Percentiles rank a stretch among this genome's conserved stretches.
Conservation (phyloP, 2,113 vertebrate genomes). For the Myodes glareolus region DNA sequence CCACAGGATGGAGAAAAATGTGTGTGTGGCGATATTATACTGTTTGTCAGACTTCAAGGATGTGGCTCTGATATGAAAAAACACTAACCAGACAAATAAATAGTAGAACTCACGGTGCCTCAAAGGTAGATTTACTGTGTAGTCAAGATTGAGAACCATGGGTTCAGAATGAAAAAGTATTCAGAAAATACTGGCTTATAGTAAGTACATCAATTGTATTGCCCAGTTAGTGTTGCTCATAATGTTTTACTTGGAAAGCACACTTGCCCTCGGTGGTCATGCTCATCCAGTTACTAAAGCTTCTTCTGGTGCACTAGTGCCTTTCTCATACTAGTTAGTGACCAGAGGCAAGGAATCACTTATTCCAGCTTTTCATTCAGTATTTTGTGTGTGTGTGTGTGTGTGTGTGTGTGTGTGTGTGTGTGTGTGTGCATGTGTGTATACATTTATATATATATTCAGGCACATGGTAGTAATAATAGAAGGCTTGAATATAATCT, state of each 20-base stretch:
- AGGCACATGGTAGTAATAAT: no score
- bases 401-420: neutral
- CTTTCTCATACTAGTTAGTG: neutral
- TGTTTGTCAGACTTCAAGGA: neutral
- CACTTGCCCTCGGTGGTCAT: neutral
- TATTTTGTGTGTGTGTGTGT: neutral
- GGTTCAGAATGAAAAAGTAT: neutral
- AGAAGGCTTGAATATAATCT: neutral
- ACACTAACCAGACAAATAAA: neutral
- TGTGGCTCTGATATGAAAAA: neutral
- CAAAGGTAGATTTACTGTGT: neutral
- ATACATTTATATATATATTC: neutral
- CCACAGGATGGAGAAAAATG: neutral
- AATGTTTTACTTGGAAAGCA: neutral
- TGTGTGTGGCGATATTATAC: rapidly evolving
- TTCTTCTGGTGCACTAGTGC: neutral
- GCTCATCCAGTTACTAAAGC: neutral
- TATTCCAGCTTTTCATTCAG: neutral
- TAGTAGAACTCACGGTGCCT: neutral
- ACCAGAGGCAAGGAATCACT: neutral
- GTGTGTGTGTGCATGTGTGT: neutral
- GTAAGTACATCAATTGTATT: neutral
- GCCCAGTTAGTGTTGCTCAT: neutral
- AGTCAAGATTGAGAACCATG: neutral
- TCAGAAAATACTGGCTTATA: neutral